Evolutionary conservation across 2,113 vertebrate genomes (phyloP).

Genomic region (Nyctereutes procyonoides): DNA sequence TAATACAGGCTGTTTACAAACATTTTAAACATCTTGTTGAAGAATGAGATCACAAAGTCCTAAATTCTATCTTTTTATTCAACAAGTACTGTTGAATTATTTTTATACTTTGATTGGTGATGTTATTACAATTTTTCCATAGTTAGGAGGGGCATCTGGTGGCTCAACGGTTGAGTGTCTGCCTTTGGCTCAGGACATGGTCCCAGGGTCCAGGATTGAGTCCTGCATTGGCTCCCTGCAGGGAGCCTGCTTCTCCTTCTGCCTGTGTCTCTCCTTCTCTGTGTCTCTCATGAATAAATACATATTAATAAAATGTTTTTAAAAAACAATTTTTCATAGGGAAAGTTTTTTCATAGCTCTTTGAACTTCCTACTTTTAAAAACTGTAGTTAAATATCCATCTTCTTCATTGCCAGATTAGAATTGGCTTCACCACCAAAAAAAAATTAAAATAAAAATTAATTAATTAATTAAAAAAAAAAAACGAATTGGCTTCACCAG

Average conservation of each 20-base stretch:
- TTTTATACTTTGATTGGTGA: conserved; percentile 23
- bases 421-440: neutral
- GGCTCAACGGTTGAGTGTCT: too few species aligned
- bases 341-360: neutral
- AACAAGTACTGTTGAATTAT: conserved; percentile 34
- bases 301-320: too few species aligned
- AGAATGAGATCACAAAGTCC: neutral
- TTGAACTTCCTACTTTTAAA: conserved; percentile 43
- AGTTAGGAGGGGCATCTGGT: too few species aligned
- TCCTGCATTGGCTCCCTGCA: too few species aligned
- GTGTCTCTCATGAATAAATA: too few species aligned
- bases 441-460: too few species aligned
- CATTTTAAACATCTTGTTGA: conserved; percentile 32
- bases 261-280: too few species aligned
- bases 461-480: too few species aligned
- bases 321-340: neutral
- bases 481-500: neutral
- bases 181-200: too few species aligned
- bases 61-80: conserved; percentile 39
- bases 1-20: conserved; percentile 38
- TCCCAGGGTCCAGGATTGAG: too few species aligned
- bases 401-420: conserved; percentile 17
- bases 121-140: neutral
- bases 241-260: too few species aligned
- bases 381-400: conserved; percentile 34